phyloP scores from a whole-genome alignment of 2,888 invertebrate species.

The Ecliptopera silaceata region DNA sequence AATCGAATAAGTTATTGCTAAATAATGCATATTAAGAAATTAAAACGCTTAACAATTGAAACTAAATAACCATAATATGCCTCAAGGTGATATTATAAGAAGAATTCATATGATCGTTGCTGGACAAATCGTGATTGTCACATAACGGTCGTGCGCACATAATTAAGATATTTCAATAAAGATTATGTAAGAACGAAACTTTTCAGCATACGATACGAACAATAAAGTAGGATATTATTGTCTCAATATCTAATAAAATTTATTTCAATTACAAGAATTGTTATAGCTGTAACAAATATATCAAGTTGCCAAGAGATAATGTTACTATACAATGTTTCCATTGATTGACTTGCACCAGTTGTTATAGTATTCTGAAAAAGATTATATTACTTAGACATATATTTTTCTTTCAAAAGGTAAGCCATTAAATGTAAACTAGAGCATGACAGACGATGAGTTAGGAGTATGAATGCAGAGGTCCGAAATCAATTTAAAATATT shows the following conservation, averaged over 20 bases:
- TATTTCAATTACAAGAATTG: background rate
- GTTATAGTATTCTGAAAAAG: background rate
- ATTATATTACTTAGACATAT: no score
- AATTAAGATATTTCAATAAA: constrained; percentile 51
- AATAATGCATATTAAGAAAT: constrained; percentile 7
- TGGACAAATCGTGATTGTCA: constrained; percentile 66
- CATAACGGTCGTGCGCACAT: constrained; percentile 69
- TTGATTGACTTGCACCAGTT: background rate
- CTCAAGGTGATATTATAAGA: constrained; percentile 52
- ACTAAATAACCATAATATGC: constrained; percentile 45
- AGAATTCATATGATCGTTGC: constrained; percentile 56
- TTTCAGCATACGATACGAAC: constrained; percentile 10
- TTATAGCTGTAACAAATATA: background rate
- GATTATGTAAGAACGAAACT: constrained; percentile 38
- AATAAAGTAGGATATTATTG: background rate
- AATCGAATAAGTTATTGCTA: constrained; percentile 2
- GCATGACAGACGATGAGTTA: background rate
- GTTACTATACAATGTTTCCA: background rate
- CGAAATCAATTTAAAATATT: constrained; percentile 16
- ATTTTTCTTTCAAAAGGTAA: no score
- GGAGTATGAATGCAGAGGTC: background rate
- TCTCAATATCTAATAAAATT: background rate
- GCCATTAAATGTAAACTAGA: no score
- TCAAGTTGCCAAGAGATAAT: background rate
- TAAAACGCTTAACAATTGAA: constrained; percentile 39